A percentile compares a stretch with the other conserved stretches of the same genome.
Evolutionary conservation across 2,113 vertebrate species (phyloP).

Genomic region (Brienomyrus brachyistius): DNA sequence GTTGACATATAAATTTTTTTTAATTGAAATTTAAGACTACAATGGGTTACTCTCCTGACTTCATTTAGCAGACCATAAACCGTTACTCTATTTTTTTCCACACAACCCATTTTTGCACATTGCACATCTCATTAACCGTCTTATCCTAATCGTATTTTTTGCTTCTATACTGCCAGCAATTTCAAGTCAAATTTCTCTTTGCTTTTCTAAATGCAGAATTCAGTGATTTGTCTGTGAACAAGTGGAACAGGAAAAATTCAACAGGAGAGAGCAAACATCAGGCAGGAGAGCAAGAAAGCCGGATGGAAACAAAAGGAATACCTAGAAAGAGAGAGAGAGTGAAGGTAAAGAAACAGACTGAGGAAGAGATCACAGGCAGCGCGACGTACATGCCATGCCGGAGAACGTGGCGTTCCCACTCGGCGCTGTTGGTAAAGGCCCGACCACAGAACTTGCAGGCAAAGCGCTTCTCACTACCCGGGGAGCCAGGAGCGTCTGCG

Average conservation of each 20-base stretch:
- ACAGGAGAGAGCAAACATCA: neutral
- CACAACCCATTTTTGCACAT: neutral
- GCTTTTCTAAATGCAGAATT: neutral
- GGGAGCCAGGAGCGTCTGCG: slow-evolving; percentile 58
- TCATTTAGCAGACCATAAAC: neutral
- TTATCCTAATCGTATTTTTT: neutral
- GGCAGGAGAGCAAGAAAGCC: neutral
- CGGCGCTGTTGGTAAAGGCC: slow-evolving; percentile 78
- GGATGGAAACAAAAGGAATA: neutral
- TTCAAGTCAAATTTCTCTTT: neutral
- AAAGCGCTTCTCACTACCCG: slow-evolving; percentile 74
- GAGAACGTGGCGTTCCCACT: slow-evolving; percentile 92
- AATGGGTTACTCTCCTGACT: neutral
- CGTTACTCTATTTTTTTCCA: neutral
- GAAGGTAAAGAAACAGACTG: neutral
- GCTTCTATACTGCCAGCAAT: neutral
- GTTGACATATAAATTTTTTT: neutral
- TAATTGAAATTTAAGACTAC: neutral
- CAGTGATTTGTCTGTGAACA: neutral
- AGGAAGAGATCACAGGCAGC: neutral
- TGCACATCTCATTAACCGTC: neutral
- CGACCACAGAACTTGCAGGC: slow-evolving; percentile 94
- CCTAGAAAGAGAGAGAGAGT: neutral
- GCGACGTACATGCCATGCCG: slow-evolving; percentile 82
- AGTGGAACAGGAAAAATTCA: neutral